phyloP scores from a whole-genome alignment of 2,888 invertebrate species.

The Oscheius sp. region DNA sequence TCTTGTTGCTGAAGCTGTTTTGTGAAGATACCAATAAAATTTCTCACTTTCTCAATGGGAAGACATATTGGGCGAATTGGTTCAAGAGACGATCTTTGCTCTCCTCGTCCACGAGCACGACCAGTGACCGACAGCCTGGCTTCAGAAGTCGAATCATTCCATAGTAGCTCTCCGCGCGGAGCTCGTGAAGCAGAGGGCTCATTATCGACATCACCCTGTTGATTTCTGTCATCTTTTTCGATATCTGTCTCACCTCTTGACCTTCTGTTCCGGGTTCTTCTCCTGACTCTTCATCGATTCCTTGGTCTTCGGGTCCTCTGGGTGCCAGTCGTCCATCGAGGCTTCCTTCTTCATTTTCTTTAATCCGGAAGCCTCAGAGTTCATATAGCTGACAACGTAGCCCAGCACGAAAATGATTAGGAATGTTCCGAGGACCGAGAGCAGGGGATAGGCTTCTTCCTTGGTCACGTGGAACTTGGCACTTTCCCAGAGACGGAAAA shows the following conservation, averaged over 20 bases:
- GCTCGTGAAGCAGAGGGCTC: conserved; percentile 83
- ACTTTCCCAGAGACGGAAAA: conserved; percentile 62
- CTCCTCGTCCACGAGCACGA: conserved; percentile 89
- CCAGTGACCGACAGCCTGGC: conserved; percentile 88
- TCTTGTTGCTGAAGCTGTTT: conserved; percentile 84
- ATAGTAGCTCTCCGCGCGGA: conserved; percentile 93
- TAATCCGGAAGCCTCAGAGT: conserved; percentile 26
- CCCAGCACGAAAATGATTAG: conserved; percentile 49
- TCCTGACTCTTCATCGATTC: conserved; percentile 12
- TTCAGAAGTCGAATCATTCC: conserved; percentile 90
- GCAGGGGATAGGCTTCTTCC: conserved; percentile 69
- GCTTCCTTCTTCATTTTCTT: conserved; percentile 37
- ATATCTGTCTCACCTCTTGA: conserved; percentile 5
- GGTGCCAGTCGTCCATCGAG: conserved; percentile 63
- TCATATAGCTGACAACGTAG: conserved; percentile 50
- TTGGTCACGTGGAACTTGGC: conserved; percentile 68
- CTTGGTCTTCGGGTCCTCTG: conserved; percentile 65
- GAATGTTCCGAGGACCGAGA: conserved; percentile 66
- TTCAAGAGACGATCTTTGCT: conserved; percentile 87
- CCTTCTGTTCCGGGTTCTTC: conserved; percentile 15
- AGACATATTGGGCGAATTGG: conserved; percentile 90
- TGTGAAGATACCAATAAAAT: background rate
- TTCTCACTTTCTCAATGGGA: conserved; percentile 92
- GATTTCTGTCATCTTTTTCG: background rate
- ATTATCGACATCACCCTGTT: conserved; percentile 52